Evolutionary conservation across 2,888 invertebrate genomes (phyloP).

Genomic region (Vesta saturnalis): DNA sequence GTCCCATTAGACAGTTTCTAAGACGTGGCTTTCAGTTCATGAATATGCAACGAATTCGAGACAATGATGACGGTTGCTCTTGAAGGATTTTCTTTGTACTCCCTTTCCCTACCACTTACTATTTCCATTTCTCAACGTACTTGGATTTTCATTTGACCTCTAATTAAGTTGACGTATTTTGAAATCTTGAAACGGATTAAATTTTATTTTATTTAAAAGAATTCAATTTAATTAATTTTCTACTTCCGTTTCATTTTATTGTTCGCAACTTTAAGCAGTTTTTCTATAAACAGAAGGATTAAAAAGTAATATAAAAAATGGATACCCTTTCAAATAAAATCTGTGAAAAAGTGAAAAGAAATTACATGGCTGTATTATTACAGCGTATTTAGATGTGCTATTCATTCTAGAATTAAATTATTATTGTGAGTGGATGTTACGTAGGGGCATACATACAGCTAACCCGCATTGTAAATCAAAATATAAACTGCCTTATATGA

Average conservation of each 20-base stretch:
- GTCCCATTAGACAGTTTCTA: conserved; percentile 43
- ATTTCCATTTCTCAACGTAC: background rate
- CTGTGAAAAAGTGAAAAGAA: no score
- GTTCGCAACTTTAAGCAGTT: background rate
- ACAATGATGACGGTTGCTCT: conserved; percentile 32
- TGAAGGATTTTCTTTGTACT: conserved; percentile 26
- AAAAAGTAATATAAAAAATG: no score
- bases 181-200: background rate
- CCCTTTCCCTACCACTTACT: no score
- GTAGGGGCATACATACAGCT: no score
- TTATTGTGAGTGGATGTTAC: no score
- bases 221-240: background rate
- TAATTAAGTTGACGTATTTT: conserved; percentile 8
- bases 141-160: background rate
- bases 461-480: no score
- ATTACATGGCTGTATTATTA: no score
- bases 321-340: no score
- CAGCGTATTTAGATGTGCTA: no score
- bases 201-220: conserved; percentile 1
- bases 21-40: conserved; percentile 42
- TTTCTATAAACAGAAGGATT: background rate
- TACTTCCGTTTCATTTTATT: background rate
- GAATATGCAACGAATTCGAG: conserved; percentile 41
- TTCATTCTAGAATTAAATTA: no score
- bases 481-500: no score